These are phyloP conservation scores for Cantharis rufa DNA, from an alignment of 2,888 invertebrate genomes.

Conservation along the genomic window DNA sequence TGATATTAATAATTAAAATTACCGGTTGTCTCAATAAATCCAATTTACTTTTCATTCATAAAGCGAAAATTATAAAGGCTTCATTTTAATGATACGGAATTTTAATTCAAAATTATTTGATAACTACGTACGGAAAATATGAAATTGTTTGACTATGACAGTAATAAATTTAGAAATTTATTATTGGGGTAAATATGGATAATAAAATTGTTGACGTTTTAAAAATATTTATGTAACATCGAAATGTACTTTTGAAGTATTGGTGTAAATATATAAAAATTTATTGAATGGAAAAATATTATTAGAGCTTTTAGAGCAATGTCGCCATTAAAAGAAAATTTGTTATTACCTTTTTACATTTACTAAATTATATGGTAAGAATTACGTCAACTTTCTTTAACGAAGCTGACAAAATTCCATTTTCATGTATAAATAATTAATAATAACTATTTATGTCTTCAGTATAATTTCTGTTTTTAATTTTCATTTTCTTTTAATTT, in stretches of 20 bases:
- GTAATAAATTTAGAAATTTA: not conserved
- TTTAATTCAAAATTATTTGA: not conserved
- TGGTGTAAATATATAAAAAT: not conserved
- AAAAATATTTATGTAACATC: not conserved
- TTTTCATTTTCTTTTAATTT: not conserved
- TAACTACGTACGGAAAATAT: not conserved
- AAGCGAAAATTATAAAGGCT: not conserved
- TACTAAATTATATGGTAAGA: not conserved
- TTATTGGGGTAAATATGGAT: not conserved
- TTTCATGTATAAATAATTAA: not conserved
- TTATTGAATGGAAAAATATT: not conserved
- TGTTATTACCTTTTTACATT: not conserved
- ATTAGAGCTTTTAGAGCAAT: not conserved
- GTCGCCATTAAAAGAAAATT: not conserved
- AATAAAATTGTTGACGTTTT: not conserved
- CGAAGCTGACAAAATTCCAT: not conserved
- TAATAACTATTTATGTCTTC: not conserved
- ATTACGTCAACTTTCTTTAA: not conserved
- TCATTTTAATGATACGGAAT: not conserved
- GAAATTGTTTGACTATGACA: not conserved
- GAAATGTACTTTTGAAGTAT: not conserved
- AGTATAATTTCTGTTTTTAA: not conserved
- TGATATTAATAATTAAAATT: not conserved
- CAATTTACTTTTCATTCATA: not conserved
- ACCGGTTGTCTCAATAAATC: not conserved